Conservation (phyloP, 2,113 vertebrate species). For the Pachypanchax playfairii region DNA sequence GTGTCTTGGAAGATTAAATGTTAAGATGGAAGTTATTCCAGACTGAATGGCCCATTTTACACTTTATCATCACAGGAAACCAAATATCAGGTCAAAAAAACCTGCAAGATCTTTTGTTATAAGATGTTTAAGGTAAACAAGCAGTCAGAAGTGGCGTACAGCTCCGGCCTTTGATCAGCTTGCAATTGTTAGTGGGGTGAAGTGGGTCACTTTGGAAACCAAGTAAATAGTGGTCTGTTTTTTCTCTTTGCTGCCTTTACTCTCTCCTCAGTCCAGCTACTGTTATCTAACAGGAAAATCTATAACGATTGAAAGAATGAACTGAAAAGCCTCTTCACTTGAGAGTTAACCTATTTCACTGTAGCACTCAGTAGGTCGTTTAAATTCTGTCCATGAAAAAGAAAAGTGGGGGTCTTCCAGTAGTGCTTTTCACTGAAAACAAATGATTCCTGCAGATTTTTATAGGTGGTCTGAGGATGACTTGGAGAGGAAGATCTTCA, state of each 20-base stretch:
- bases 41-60: constrained; percentile 43
- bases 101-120: constrained; percentile 19
- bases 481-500: constrained; percentile 38
- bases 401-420: constrained; percentile 42
- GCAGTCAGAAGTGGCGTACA: constrained; percentile 30
- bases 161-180: constrained; percentile 41
- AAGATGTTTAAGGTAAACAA: constrained; percentile 26
- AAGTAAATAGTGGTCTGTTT: constrained; percentile 12
- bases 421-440: too few species aligned
- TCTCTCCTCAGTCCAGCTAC: constrained; percentile 5
- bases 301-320: constrained; percentile 35
- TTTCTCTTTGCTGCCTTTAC: constrained; percentile 24
- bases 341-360: constrained; percentile 36
- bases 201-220: constrained; percentile 26
- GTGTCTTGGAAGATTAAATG: constrained; percentile 25
- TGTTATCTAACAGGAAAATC: constrained; percentile 44
- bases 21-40: constrained; percentile 15
- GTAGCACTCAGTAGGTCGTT: constrained; percentile 29
- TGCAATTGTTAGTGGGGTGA: constrained; percentile 23
- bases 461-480: constrained; percentile 44
- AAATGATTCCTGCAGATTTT: constrained; percentile 53
- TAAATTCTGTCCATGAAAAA: constrained; percentile 60
- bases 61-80: constrained; percentile 6
- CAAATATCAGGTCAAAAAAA: constrained; percentile 14
- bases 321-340: constrained; percentile 42